A percentile compares a stretch with the other conserved stretches of the same genome.
Evolutionary conservation across 2,797 vertebrate species (phyloP).

Genomic region (Phoebastria nigripes): DNA sequence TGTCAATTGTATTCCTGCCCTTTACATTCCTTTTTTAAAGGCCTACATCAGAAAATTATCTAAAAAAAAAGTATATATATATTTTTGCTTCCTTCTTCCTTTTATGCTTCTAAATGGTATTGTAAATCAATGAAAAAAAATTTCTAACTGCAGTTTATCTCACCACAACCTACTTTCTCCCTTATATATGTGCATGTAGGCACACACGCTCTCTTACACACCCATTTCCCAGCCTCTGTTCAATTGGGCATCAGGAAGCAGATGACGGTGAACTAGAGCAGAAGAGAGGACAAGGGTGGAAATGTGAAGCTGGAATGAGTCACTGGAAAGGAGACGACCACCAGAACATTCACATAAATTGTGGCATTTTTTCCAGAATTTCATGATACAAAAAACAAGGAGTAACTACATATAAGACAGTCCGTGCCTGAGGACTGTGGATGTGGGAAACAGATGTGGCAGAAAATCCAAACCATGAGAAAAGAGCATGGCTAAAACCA

Average conservation of each 20-base stretch:
- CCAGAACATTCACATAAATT: neutral
- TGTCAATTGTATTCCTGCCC: neutral
- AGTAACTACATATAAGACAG: neutral
- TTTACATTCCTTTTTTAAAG: neutral
- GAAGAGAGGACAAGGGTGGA: neutral
- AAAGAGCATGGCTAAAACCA: neutral
- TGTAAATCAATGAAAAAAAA: neutral
- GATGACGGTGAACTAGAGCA: neutral
- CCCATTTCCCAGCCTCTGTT: neutral
- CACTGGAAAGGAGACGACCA: neutral
- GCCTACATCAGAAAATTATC: neutral
- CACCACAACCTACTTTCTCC: neutral
- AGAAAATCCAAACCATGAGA: neutral
- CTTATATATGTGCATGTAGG: neutral
- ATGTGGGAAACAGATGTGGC: neutral
- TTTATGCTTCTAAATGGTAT: too few species aligned
- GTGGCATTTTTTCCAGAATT: neutral
- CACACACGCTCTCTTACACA: accelerated
- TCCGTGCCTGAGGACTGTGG: neutral
- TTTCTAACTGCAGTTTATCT: neutral
- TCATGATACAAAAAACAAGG: neutral
- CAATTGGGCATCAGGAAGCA: neutral
- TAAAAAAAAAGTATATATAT: neutral
- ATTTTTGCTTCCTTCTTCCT: too few species aligned
- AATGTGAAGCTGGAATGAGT: neutral